Evolutionary conservation across 1,140 invertebrate species (phyloP).

Genomic region (Drosophila kurseongensis): DNA sequence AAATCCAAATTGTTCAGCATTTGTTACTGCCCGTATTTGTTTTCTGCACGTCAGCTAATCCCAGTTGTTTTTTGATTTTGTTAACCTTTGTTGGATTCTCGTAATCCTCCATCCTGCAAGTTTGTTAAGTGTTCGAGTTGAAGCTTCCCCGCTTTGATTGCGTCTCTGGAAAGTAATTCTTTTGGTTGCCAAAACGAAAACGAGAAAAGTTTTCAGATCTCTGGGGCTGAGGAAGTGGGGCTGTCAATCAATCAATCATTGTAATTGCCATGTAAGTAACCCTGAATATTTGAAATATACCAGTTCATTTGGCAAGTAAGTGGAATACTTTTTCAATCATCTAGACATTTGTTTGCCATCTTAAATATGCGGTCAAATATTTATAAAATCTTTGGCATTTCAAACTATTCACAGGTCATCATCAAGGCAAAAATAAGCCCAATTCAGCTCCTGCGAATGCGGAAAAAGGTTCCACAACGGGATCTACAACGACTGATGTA

Average conservation of each 20-base stretch:
- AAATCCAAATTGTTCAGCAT: conserved; percentile 14
- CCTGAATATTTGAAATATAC: not conserved
- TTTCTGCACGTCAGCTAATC: conserved; percentile 62
- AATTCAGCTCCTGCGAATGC: conserved; percentile 50
- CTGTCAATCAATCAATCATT: not conserved
- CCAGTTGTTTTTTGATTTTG: conserved; percentile 29
- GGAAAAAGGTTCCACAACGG: conserved; percentile 21
- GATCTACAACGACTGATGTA: not conserved
- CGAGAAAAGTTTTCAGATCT: conserved; percentile 60
- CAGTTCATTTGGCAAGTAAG: conserved; percentile 44
- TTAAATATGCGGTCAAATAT: too few relatives aligned
- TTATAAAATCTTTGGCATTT: not conserved
- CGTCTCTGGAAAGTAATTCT: conserved; percentile 47
- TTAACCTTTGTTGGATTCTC: conserved; percentile 48
- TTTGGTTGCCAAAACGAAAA: conserved; percentile 74
- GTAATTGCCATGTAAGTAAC: conserved; percentile 32
- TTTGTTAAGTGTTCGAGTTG: conserved; percentile 47
- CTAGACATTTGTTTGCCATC: not conserved
- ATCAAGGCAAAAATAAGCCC: conserved; percentile 41
- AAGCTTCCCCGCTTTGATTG: conserved; percentile 10
- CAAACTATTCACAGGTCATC: conserved; percentile 52
- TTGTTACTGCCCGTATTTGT: conserved; percentile 17
- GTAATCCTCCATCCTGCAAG: conserved; percentile 38
- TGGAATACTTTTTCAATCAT: conserved; percentile 13
- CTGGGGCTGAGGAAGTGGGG: conserved; percentile 8